Base-by-base conservation (phyloP, 1,140 invertebrate species). In the Trichonephila clavipes region DNA sequence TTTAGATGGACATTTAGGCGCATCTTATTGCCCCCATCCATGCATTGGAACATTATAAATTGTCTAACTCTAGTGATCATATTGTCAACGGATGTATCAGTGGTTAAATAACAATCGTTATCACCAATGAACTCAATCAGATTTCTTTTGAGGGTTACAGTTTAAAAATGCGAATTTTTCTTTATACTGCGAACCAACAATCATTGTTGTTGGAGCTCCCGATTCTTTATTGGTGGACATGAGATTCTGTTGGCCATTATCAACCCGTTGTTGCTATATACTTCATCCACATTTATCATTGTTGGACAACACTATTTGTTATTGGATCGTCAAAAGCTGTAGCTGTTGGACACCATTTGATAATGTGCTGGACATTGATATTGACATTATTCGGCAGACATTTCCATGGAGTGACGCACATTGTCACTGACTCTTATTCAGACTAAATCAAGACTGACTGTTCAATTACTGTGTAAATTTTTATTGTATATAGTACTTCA, bases 381-480 rank as follows among this genome's bases (percentile, higher is more conserved):
- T n/a, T 44, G 14, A 40, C 34, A 3, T 40, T 40, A 40, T 51
- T 51, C 8, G 51, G 10, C 51, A 51, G 51, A 51, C 51, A 10
- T 1, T 83, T 19, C 40, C 34, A 51, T 44, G 40, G n/a, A 85
- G 5, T n/a, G 58, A 59, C 59, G 72, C 72, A 34, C 18, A 28
- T 28, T 28, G 18, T 40, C 28, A 34, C 21, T 16, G 12, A 85
- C 44, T 28, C 44, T 61, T 24, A 34, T 85, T n/a, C 21, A 61
- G 51, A 85, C 83, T 85, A 21, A 61, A 14, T 85, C 61, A 90
- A 90, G 69, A 90, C 89, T 90, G 69, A 81, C 16, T 90, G 72
- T 90, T 61, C 34, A 62, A 40, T 62, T 61, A 81, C 24, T 82
- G 58, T 90, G 58, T 90, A 90, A 61, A 90, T 90, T 82, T 83